These are phyloP conservation scores for Syritta pipiens DNA, from an alignment of 2,888 invertebrate genomes.

Conservation along the genomic window DNA sequence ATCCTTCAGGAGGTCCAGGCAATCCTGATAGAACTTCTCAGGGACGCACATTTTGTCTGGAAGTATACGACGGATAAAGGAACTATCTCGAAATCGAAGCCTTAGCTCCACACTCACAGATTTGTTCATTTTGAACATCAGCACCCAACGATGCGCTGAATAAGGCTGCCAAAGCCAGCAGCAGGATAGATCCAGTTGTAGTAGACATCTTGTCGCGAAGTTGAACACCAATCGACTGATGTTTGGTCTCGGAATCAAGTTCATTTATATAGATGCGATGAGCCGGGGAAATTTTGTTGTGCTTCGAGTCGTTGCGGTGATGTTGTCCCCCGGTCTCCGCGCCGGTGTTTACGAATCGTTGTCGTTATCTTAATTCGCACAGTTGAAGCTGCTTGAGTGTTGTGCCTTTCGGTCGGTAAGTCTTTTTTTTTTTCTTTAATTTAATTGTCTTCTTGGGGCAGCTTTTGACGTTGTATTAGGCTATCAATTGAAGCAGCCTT, in stretches of 20 bases:
- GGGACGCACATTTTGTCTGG: conserved; percentile 89
- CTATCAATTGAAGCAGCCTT: conserved; percentile 37
- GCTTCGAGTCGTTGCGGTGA: too few species aligned
- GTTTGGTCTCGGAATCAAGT: conserved; percentile 49
- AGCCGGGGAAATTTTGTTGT: conserved; percentile 38
- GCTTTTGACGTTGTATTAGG: conserved; percentile 16
- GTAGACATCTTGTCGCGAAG: conserved; percentile 58
- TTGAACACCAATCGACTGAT: conserved; percentile 65
- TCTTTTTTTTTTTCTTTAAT: conserved; percentile 6
- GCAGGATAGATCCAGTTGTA: conserved; percentile 34
- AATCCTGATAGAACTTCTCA: conserved; percentile 82
- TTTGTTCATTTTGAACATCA: conserved; percentile 52
- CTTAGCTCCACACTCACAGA: too few species aligned
- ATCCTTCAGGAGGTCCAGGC: conserved; percentile 80
- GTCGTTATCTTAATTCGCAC: conserved; percentile 49
- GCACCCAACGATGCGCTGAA: conserved; percentile 21
- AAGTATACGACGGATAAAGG: too few species aligned
- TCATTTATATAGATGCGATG: conserved; percentile 60
- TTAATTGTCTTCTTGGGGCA: conserved; percentile 15
- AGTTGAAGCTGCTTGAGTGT: conserved; percentile 5
- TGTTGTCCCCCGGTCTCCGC: too few species aligned
- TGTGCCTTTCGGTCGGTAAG: background rate
- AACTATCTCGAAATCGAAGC: too few species aligned
- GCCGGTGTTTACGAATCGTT: conserved; percentile 17
- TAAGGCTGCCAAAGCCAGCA: conserved; percentile 46